phyloP scores from a whole-genome alignment of 2,797 vertebrate genomes.

The Ctenopoma multispine region DNA sequence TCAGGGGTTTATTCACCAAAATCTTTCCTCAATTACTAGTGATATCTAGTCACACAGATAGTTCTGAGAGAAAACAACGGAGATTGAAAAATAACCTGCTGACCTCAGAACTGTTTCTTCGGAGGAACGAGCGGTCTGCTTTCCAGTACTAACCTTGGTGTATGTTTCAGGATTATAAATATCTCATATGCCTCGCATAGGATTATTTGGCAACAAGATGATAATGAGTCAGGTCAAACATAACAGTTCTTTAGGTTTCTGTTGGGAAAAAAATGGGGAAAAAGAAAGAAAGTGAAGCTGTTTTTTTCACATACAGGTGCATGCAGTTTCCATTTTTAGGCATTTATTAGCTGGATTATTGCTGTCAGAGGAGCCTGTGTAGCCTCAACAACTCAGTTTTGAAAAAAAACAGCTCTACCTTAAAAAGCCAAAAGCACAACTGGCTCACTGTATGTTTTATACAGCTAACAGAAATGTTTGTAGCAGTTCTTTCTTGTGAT shows the following conservation, averaged over 20 bases:
- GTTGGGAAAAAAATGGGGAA: constrained; percentile 14
- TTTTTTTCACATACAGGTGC: constrained; percentile 57
- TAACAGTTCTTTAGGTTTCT: constrained; percentile 15
- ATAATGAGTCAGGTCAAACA: constrained; percentile 41
- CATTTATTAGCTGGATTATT: constrained; percentile 58
- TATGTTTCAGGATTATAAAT: constrained; percentile 20
- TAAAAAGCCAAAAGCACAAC: constrained; percentile 18
- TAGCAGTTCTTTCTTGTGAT: not conserved
- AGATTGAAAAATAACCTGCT: not conserved
- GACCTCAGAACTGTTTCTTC: constrained; percentile 3
- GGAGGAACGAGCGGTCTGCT: constrained; percentile 2
- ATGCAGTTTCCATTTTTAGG: constrained; percentile 55
- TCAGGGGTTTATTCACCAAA: not conserved
- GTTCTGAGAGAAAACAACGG: not conserved
- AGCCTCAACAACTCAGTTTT: constrained; percentile 37
- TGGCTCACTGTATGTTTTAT: constrained; percentile 20
- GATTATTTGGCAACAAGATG: constrained; percentile 24
- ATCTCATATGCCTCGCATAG: constrained; percentile 9
- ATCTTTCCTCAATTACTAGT: constrained; percentile 3
- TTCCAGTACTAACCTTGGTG: not conserved
- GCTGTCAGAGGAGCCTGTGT: constrained; percentile 46
- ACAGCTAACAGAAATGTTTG: constrained; percentile 7
- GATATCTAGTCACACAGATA: not conserved
- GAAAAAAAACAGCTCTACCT: constrained; percentile 21
- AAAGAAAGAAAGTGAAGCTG: constrained; percentile 29